phyloP scores from a whole-genome alignment of 2,888 invertebrate species.

The Ischnura elegans region DNA sequence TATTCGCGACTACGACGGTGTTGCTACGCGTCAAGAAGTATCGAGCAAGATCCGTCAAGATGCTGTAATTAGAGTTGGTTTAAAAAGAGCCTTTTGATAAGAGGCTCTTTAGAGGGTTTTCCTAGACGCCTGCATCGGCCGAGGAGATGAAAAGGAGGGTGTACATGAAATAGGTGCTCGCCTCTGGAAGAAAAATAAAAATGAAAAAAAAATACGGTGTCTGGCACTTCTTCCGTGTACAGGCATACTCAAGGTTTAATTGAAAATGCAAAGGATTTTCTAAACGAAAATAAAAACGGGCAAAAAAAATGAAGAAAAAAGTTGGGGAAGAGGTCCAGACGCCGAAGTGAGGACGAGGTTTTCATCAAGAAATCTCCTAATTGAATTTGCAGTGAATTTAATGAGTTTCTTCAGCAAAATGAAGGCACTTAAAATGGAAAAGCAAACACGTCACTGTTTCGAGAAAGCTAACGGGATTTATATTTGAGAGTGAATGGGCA shows the following conservation, averaged over 20 bases:
- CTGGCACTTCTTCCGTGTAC: background rate
- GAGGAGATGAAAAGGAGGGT: background rate
- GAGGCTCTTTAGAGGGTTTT: background rate
- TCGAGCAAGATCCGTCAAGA: background rate
- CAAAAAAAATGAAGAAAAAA: background rate
- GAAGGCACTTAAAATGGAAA: background rate
- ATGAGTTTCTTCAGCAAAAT: background rate
- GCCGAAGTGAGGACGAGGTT: background rate
- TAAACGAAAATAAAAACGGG: background rate
- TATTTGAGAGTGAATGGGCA: background rate
- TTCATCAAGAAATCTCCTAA: constrained; percentile 10
- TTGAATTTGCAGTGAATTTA: constrained; percentile 15
- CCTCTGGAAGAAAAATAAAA: background rate
- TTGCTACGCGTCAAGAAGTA: background rate
- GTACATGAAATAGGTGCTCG: background rate
- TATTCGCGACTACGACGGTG: background rate
- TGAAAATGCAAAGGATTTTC: constrained; percentile 20
- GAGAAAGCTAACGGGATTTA: background rate
- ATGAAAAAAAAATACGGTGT: background rate
- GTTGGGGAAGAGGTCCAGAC: background rate
- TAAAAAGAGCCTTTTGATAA: background rate
- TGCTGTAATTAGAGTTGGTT: background rate
- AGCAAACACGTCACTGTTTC: background rate
- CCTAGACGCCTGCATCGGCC: background rate
- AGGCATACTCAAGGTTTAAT: background rate